A percentile compares a stretch with the other conserved stretches of the same genome.
Conservation (phyloP, 1,140 invertebrate genomes). For the Anoplophora glabripennis region DNA sequence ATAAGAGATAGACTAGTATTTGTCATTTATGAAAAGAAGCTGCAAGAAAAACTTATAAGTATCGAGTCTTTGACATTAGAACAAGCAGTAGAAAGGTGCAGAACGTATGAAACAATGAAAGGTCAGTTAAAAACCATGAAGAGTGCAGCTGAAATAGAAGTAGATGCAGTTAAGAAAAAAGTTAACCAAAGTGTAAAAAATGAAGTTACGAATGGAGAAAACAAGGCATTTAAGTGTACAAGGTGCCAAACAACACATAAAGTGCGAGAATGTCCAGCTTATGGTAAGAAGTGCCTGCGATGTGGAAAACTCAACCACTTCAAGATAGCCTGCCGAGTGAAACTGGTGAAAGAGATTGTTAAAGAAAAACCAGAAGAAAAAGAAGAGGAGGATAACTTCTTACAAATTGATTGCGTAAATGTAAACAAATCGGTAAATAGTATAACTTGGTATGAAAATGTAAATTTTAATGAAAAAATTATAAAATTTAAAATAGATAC, state of each 20-base stretch:
- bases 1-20: constrained; percentile 39
- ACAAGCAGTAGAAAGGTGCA: constrained; percentile 35
- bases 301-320: constrained; percentile 17
- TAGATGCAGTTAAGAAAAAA: constrained; percentile 8
- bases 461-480: neutral
- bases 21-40: constrained; percentile 33
- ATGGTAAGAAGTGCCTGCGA: constrained; percentile 9
- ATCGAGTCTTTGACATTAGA: constrained; percentile 33
- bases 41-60: constrained; percentile 39
- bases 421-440: constrained; percentile 1
- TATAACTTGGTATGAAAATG: neutral
- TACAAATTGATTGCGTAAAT: neutral
- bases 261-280: constrained; percentile 6
- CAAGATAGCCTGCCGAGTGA: constrained; percentile 2
- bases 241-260: constrained; percentile 15
- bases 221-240: constrained; percentile 1
- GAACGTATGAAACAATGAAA: constrained; percentile 5
- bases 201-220: neutral
- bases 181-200: neutral
- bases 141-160: neutral
- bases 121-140: neutral
- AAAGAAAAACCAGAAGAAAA: neutral
- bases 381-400: constrained; percentile 4
- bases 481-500: constrained; percentile 15
- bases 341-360: constrained; percentile 1